Conservation (phyloP, 2,888 invertebrate species). For the Cataglyphis livida region DNA sequence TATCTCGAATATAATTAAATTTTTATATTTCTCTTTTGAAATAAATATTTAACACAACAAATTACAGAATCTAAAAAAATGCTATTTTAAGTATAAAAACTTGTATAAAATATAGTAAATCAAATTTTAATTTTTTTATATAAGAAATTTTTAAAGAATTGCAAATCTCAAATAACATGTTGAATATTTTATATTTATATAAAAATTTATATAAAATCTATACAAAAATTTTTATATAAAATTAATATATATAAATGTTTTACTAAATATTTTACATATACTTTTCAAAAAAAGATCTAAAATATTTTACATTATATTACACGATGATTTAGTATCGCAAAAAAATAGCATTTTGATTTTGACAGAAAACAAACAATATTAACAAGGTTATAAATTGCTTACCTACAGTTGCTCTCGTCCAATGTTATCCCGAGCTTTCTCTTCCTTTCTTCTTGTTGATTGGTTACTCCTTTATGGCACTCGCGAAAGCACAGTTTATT, state of each 20-base stretch:
- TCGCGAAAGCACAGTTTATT: neutral
- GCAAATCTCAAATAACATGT: neutral
- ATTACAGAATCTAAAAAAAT: neutral
- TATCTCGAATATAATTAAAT: neutral
- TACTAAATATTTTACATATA: neutral
- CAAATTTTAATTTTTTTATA: neutral
- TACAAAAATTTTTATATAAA: too few species aligned
- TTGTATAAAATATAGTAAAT: neutral
- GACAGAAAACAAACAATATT: neutral
- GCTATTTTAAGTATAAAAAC: neutral
- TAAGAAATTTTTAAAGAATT: neutral
- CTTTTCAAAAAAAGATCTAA: neutral
- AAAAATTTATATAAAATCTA: too few species aligned
- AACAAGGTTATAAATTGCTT: neutral
- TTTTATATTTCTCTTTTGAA: neutral
- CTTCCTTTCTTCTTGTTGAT: neutral
- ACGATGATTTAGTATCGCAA: neutral
- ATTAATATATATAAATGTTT: too few species aligned
- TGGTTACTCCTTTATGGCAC: neutral
- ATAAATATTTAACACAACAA: neutral
- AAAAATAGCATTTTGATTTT: neutral
- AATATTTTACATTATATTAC: neutral
- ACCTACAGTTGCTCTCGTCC: neutral
- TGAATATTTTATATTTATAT: too few species aligned
- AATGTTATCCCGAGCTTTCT: neutral